phyloP scores from a whole-genome alignment of 2,113 vertebrate species.

The Columba janthina region DNA sequence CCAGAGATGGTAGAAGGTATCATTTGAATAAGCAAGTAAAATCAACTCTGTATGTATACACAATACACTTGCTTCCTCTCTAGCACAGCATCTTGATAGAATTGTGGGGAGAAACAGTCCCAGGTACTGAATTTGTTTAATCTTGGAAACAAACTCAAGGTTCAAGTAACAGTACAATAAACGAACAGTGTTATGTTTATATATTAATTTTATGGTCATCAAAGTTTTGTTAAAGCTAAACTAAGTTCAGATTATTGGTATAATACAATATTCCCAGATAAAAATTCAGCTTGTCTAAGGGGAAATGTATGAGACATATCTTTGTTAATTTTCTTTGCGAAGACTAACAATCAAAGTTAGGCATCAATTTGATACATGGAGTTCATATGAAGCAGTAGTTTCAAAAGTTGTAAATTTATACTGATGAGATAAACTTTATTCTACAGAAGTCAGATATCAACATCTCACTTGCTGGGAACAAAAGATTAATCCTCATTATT shows the following conservation, averaged over 20 bases:
- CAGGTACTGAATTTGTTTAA: neutral
- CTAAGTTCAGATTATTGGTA: neutral
- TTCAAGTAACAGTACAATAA: neutral
- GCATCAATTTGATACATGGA: neutral
- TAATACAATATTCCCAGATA: neutral
- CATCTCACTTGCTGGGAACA: neutral
- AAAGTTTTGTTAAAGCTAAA: neutral
- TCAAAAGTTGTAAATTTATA: neutral
- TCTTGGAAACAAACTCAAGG: neutral
- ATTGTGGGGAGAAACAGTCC: fast-evolving
- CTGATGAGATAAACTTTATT: neutral
- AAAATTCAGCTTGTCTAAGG: neutral
- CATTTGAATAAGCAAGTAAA: neutral
- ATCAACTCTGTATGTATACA: too few relatives aligned
- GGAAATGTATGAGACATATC: neutral
- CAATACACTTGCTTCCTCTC: neutral
- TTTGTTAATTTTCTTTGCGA: neutral
- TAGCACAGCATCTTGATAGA: neutral
- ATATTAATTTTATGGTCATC: neutral
- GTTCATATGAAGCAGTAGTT: neutral
- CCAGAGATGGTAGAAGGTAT: neutral
- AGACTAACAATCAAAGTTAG: neutral
- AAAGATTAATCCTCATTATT: neutral
- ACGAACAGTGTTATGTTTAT: neutral
- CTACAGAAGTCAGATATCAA: neutral